Base-by-base conservation (phyloP, 1,140 invertebrate genomes). In the Habropoda laboriosa region DNA sequence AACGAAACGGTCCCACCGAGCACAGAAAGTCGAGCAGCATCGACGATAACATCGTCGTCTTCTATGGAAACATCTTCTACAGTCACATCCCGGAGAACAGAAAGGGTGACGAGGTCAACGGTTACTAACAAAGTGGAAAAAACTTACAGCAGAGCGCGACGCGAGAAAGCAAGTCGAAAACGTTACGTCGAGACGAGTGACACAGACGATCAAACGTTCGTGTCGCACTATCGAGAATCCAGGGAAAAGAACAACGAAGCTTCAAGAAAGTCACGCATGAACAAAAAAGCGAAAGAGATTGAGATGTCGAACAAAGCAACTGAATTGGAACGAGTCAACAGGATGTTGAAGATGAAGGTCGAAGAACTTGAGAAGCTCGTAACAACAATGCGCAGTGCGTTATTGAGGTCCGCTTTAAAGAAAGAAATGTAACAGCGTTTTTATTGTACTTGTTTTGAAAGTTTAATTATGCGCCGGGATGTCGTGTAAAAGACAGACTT, bases 221-320 rank as follows among this genome's bases (percentile, higher is more conserved):
- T 81, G 42, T 83, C 82, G 16, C 94, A 92, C 78, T 96, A 96
- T 84, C 92, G 95, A 30, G 95, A 96, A 86, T 93, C 95, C 21
- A 92, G 96, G 21, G 95, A 96, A 79, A 96, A 96, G 84, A 97
- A 97, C 89, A 97, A 97, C 88, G 96, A 96, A 90, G 96, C 96
- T 10, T 96, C 96, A 18, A 93, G 96, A 85, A 94, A 94, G 82
- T 96, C 96, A 0, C 92, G 96, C 74, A 94, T 95, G 91, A 96
- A 96, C 75, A 94, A 96, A 71, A 96, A 96, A 89, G 92, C 94
- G 8, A 95, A 95, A 81, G 96, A 96, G 81, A 86, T 79, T 3
- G 92, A 94, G 67, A 93, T 94, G 91, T 53, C 84, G 6, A 42
- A 58, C 0, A 89, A 85, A 63, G 91, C 92, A 0, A 74, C 85